phyloP scores from a whole-genome alignment of 35 echinoderm and acorn worm genomes.

The Ptychodera flava region DNA sequence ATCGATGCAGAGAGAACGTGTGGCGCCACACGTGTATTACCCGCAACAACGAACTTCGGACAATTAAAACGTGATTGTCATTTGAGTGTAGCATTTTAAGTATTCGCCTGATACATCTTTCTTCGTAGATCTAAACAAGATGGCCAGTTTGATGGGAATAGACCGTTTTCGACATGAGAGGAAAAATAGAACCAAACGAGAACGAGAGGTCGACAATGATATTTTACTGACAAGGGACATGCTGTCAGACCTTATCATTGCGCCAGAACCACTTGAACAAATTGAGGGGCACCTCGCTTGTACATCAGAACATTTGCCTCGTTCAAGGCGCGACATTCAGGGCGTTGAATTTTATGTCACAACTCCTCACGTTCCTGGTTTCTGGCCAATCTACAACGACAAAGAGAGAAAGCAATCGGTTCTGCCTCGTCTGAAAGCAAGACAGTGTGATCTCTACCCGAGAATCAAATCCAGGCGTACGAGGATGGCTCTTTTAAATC shows the following conservation, averaged over 20 bases:
- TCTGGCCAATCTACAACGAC: background rate
- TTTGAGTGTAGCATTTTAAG: no score
- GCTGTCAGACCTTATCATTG: background rate
- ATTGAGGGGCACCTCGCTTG: background rate
- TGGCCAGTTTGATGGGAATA: no score
- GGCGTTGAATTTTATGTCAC: background rate
- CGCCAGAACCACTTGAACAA: background rate
- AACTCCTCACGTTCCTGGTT: background rate
- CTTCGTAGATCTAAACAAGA: no score
- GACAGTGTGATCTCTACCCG: background rate
- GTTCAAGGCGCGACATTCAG: background rate
- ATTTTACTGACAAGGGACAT: background rate
- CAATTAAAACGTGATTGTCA: no score
- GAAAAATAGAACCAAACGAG: no score
- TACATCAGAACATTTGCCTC: background rate
- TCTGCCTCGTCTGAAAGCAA: background rate
- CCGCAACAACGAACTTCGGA: no score
- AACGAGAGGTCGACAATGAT: background rate
- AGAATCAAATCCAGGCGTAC: background rate
- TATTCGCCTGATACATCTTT: no score
- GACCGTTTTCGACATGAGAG: no score
- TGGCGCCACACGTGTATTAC: no score
- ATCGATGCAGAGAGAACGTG: no score
- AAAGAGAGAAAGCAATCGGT: background rate
- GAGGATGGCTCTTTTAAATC: background rate